These are phyloP conservation scores for Drosophila mimica DNA, from an alignment of 2,888 invertebrate species.

Conservation along the genomic window DNA sequence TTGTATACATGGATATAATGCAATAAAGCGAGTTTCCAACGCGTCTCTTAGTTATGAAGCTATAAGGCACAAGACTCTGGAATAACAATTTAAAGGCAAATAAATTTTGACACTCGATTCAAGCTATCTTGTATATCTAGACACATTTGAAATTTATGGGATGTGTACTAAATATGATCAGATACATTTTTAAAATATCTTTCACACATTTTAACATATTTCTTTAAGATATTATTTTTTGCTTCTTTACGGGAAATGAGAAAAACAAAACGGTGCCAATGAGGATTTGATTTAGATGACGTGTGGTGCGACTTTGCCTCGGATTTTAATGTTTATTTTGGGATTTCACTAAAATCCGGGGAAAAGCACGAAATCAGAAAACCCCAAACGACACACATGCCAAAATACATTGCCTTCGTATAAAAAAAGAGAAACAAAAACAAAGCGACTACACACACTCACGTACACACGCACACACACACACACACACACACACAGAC, in stretches of 20 bases:
- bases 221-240: not conserved
- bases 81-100: not conserved
- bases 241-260: not conserved
- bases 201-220: not conserved
- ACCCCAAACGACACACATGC: conserved; percentile 51
- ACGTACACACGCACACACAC: conserved; percentile 10
- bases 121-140: not conserved
- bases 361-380: conserved; percentile 56
- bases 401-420: conserved; percentile 34
- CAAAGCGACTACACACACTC: conserved; percentile 2
- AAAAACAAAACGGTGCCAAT: conserved; percentile 39
- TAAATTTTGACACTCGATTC: not conserved
- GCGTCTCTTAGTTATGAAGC: not conserved
- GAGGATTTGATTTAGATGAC: conserved; percentile 60
- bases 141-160: not conserved
- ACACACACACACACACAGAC: conserved; percentile 8
- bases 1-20: not conserved
- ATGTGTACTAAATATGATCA: not conserved
- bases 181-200: not conserved
- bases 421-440: conserved; percentile 21
- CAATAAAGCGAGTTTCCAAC: not conserved
- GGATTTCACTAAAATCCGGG: conserved; percentile 53
- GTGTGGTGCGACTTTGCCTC: conserved; percentile 42
- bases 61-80: not conserved
- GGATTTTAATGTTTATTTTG: conserved; percentile 69